phyloP scores from a whole-genome alignment of 2,113 vertebrate genomes.

The Plestiodon gilberti region DNA sequence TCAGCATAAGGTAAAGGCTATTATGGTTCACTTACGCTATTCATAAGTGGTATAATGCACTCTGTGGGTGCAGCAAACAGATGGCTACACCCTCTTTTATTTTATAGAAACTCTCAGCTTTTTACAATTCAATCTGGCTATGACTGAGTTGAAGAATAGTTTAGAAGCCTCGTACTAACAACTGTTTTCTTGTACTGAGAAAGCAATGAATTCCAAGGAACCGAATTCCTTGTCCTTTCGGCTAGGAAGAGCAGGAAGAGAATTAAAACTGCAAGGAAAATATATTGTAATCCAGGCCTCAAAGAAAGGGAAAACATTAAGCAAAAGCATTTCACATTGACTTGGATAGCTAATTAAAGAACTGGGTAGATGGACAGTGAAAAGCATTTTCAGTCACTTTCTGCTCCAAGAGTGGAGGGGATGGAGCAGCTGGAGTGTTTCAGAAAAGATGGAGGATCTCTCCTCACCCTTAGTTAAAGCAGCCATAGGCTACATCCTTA shows the following conservation, averaged over 20 bases:
- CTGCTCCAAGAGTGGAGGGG: not conserved
- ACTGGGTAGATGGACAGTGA: not conserved
- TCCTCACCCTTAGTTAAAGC: not conserved
- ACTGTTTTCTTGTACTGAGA: not conserved
- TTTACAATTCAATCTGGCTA: not conserved
- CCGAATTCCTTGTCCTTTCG: rapidly evolving
- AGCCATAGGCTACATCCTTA: not conserved
- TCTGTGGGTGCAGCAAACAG: slow-evolving; percentile 18
- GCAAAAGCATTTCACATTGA: not conserved
- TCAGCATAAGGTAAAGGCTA: slow-evolving; percentile 23
- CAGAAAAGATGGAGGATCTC: not conserved
- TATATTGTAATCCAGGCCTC: not conserved
- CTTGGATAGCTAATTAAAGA: not conserved
- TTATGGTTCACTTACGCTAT: slow-evolving; percentile 24
- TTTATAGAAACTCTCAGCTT: not conserved
- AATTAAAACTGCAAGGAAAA: not conserved
- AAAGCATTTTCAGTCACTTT: rapidly evolving
- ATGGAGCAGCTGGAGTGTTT: not conserved
- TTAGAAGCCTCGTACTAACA: not conserved
- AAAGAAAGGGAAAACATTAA: not conserved
- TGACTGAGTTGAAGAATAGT: not conserved
- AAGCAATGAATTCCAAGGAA: not conserved
- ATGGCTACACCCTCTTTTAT: not conserved
- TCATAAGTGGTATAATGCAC: not conserved
- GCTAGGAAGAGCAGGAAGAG: not conserved